These are phyloP conservation scores for Puffinus mauretanicus DNA, from an alignment of 2,113 vertebrate genomes.

Conservation along the genomic window DNA sequence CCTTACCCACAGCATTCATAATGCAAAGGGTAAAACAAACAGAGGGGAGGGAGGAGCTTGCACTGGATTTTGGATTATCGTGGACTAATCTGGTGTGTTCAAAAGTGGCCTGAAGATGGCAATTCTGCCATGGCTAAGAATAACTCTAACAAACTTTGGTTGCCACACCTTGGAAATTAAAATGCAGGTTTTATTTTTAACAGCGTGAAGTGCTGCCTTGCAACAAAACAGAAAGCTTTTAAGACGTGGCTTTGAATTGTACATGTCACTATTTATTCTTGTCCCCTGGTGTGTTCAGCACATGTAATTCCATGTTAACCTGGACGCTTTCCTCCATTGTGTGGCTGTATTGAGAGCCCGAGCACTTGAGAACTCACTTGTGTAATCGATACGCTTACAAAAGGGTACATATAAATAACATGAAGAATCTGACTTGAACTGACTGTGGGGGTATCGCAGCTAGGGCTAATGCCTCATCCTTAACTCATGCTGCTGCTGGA, in stretches of 20 bases:
- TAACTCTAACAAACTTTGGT: background rate
- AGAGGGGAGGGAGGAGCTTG: constrained; percentile 10
- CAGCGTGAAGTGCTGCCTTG: rapidly evolving
- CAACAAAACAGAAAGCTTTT: background rate
- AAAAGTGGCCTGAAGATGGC: constrained; percentile 22
- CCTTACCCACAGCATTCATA: constrained; percentile 62
- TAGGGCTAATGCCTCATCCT: background rate
- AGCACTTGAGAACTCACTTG: constrained; percentile 7
- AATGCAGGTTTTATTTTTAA: background rate
- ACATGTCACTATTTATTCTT: background rate
- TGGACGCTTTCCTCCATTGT: background rate
- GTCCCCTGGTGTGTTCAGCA: background rate
- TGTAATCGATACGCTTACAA: background rate
- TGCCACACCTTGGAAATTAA: background rate
- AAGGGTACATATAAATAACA: constrained; percentile 11
- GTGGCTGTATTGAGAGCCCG: background rate
- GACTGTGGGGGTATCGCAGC: background rate
- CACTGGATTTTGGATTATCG: background rate
- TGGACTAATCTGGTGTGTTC: background rate
- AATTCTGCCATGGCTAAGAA: constrained; percentile 33
- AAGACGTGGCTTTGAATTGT: background rate
- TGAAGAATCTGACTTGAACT: constrained; percentile 31
- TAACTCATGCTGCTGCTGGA: background rate
- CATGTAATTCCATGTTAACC: background rate
- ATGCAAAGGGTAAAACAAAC: background rate